These are phyloP conservation scores for Zingel zingel DNA, from an alignment of 2,113 vertebrate genomes.

Conservation along the genomic window DNA sequence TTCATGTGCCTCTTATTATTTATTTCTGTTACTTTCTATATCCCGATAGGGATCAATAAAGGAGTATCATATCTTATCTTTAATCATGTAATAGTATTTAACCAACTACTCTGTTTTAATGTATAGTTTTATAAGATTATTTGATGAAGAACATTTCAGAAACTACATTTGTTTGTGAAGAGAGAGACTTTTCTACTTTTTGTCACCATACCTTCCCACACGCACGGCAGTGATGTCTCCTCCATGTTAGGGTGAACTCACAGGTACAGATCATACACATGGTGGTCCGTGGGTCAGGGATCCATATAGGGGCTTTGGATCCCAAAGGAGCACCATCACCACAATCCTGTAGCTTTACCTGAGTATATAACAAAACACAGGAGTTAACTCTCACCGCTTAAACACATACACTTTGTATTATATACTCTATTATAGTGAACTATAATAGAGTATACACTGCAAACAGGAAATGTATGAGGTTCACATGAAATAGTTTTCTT, in stretches of 20 bases:
- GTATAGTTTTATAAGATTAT: neutral
- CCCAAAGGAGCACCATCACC: conserved; percentile 88
- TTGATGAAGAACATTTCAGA: neutral
- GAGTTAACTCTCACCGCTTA: neutral
- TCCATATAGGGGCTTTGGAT: conserved; percentile 97
- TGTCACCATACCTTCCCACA: conserved; percentile 91
- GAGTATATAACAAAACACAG: neutral
- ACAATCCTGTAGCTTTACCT: conserved; percentile 83
- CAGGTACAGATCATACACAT: conserved; percentile 99
- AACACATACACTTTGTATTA: neutral
- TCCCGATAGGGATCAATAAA: too few species aligned
- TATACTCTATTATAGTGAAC: too few species aligned
- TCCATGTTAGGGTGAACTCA: conserved; percentile 96
- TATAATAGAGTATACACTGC: neutral
- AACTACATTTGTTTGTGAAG: neutral
- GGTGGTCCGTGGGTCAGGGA: conserved; percentile 93
- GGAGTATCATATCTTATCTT: neutral
- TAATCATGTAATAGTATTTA: neutral
- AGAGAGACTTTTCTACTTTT: neutral
- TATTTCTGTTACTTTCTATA: too few species aligned
- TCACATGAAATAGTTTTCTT: neutral
- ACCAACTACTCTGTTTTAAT: neutral
- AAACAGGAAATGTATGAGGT: conserved; percentile 1
- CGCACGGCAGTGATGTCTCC: conserved; percentile 96
- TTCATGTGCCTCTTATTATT: too few species aligned